Evolutionary conservation across 2,888 invertebrate genomes (phyloP).

Genomic region (Mesorhabditis spiculigera): DNA sequence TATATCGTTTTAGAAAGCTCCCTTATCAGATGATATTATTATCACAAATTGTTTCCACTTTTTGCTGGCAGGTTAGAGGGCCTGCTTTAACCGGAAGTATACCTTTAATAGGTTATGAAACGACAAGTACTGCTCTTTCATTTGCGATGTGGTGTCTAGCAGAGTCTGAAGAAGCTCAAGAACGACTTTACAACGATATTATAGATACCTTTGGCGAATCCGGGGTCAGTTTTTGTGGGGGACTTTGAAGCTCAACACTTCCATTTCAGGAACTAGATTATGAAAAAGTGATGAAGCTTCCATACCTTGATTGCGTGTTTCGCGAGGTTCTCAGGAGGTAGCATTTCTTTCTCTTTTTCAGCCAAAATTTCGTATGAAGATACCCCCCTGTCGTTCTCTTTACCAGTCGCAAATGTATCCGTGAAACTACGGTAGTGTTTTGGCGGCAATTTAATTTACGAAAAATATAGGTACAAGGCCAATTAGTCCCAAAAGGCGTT

Average conservation of each 20-base stretch:
- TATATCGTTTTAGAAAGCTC: conserved; percentile 1
- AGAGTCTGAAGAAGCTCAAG: not conserved
- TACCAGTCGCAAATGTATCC: not conserved
- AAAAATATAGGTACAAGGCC: not conserved
- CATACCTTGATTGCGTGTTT: conserved; percentile 3
- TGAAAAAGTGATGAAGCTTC: conserved; percentile 8
- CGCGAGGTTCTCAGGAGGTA: not conserved
- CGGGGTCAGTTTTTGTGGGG: not conserved
- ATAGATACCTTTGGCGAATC: not conserved
- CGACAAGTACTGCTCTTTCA: not conserved
- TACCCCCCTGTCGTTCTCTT: not conserved
- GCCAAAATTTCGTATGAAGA: not conserved
- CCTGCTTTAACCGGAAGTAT: not conserved
- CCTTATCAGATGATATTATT: conserved; percentile 1
- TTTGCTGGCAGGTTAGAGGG: not conserved
- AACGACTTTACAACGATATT: not conserved
- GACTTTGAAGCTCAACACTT: not conserved
- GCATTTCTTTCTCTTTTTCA: not conserved
- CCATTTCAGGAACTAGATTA: conserved; percentile 2
- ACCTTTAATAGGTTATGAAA: not conserved
- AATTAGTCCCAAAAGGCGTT: not conserved
- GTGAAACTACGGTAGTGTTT: not conserved
- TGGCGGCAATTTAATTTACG: not conserved
- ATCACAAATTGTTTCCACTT: conserved; percentile 1
- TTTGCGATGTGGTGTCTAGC: not conserved